A percentile compares a stretch with the other conserved stretches of the same genome.
phyloP scores from a whole-genome alignment of 2,888 invertebrate species.

The Orgyia antiqua region DNA sequence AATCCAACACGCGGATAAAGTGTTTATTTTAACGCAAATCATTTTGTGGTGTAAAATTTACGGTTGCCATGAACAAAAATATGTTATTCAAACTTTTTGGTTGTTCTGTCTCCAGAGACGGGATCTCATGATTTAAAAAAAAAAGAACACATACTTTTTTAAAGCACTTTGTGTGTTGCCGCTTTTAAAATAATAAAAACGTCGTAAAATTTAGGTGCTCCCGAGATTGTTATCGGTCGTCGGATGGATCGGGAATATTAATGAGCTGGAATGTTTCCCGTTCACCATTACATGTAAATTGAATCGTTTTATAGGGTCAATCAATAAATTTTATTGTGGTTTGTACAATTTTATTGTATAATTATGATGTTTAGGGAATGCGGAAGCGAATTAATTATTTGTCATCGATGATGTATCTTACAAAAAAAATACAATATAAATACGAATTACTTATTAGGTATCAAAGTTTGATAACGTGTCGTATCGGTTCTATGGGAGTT shows the following conservation, averaged over 20 bases:
- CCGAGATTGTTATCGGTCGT: constrained; percentile 26
- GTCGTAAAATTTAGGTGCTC: constrained; percentile 29
- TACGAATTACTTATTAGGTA: too few species aligned
- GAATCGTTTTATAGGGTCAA: constrained; percentile 29
- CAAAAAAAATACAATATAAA: too few species aligned
- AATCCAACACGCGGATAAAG: constrained; percentile 3
- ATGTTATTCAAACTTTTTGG: constrained; percentile 14
- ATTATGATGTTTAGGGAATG: constrained; percentile 2
- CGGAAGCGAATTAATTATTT: too few species aligned
- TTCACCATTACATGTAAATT: constrained; percentile 25
- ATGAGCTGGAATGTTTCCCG: constrained; percentile 20
- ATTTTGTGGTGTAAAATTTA: constrained; percentile 22
- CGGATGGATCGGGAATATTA: constrained; percentile 27
- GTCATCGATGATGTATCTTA: too few species aligned
- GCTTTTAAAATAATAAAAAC: constrained; percentile 30
- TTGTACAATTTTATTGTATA: constrained; percentile 2
- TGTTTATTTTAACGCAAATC: constrained; percentile 19
- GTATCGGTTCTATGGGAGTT: too few species aligned
- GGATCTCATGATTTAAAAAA: constrained; percentile 27
- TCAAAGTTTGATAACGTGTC: too few species aligned
- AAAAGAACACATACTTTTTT: constrained; percentile 29
- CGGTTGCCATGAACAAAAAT: constrained; percentile 20
- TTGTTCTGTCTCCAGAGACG: constrained; percentile 18
- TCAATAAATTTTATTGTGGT: constrained; percentile 25
- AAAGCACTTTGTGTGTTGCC: constrained; percentile 31